Base-by-base conservation (phyloP, 2,113 vertebrate species). In the Ceyx cyanopectus region DNA sequence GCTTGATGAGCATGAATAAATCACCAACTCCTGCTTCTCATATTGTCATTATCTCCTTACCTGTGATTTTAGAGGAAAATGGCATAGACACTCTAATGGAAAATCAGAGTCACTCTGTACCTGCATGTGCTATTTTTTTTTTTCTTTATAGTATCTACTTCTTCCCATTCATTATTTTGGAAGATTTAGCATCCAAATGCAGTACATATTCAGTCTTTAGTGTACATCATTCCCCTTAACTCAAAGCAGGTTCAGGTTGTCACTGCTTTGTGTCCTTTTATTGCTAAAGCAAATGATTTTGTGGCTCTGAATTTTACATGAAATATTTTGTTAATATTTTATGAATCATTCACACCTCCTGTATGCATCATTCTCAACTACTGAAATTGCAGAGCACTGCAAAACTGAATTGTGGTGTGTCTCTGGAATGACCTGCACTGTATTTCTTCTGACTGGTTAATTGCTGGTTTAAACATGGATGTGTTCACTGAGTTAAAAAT, bases 281-380 rank as follows among this genome's bases (percentile, higher is more conserved):
- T 66, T 89, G 30, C 87, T 78, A 27, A 72, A 87, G 70, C 11
- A 60, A 74, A 65, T 68, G 87, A 27, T 67, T 81, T 78, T 23
- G 24, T 89, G 70, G 14, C 34, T 85, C 23, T 81, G 26, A 91
- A 90, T 94, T 74, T 91, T 78, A 65, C 56, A 56, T 70, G 29
- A 24, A 83, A 21, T 81, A 73, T 91, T 92, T 95, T 75, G 10
- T 81, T 89, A 87, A 65, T 88, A 56, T 79, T 93, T 95, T 53
- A 37, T 83, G 58, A 84, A 30, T 92, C 32, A 32, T 79, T 90
- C 61, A 66, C 34, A 85, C 51, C 69, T 51, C 24, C 50, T 89
- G 79, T 20, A 11, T 51, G 29, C 54, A 48, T 83, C 73, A 32
- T 53, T 92, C 53, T 75, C 40, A 53, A 34, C 17, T 61, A 41